Conservation (phyloP, 2,113 vertebrate genomes). For the Alethe diademata region DNA sequence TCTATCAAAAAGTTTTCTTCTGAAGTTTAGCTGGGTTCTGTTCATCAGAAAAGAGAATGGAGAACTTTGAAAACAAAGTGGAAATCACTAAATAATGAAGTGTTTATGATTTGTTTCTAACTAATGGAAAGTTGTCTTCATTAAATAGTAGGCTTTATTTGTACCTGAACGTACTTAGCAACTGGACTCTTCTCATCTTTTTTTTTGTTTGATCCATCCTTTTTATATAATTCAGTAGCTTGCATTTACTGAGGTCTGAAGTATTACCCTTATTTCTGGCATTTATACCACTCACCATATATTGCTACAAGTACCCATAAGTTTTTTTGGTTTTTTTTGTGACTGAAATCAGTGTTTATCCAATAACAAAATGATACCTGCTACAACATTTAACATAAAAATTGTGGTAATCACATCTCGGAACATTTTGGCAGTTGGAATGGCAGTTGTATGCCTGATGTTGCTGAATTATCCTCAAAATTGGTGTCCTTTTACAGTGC, state of each 20-base stretch:
- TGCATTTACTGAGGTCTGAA: not conserved
- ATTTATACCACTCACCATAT: not conserved
- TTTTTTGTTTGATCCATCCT: not conserved
- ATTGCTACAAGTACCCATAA: not conserved
- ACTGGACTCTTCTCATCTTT: not conserved
- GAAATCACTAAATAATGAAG: not conserved
- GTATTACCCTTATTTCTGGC: not conserved
- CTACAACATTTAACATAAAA: not conserved
- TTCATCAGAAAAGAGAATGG: not conserved
- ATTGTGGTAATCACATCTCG: not conserved
- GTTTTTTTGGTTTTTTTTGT: not conserved
- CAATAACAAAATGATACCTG: not conserved
- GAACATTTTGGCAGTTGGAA: not conserved
- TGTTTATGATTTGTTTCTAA: not conserved
- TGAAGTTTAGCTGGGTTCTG: not conserved
- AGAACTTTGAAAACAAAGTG: not conserved
- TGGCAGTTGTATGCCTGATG: not conserved
- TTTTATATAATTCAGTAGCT: not conserved
- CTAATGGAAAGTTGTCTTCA: not conserved
- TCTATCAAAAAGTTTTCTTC: not conserved
- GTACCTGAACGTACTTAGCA: not conserved
- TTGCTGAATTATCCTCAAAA: not conserved
- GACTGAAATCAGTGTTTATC: not conserved
- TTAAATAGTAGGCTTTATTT: not conserved
- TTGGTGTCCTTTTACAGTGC: not conserved